phyloP scores from a whole-genome alignment of 2,797 vertebrate genomes.

The Botia kubotai region DNA sequence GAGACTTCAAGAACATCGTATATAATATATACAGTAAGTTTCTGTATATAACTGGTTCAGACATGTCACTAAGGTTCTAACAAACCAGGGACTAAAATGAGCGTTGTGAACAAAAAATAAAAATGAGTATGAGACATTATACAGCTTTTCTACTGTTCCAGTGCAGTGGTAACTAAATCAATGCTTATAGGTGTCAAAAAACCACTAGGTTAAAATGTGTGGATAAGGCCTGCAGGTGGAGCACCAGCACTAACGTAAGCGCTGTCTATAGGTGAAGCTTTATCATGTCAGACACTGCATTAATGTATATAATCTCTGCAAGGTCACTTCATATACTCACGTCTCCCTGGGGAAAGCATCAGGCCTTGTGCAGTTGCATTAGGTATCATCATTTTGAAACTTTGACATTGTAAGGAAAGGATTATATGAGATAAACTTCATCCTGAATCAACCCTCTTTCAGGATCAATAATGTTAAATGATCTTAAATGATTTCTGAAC shows the following conservation, averaged over 20 bases:
- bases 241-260: slow-evolving; percentile 47
- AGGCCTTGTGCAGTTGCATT: neutral
- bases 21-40: no score
- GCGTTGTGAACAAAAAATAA: no score
- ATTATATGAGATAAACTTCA: slow-evolving; percentile 4
- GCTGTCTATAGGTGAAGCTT: neutral
- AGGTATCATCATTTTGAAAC: neutral
- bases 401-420: neutral
- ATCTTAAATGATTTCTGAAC: slow-evolving; percentile 20
- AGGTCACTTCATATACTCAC: neutral
- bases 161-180: neutral
- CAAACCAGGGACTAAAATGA: no score
- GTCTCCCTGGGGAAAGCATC: neutral
- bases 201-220: slow-evolving; percentile 27
- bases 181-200: slow-evolving; percentile 5
- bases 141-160: neutral
- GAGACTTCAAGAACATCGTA: neutral
- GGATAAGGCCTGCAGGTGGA: slow-evolving; percentile 59
- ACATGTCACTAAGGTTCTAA: no score
- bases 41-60: no score
- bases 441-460: slow-evolving; percentile 15
- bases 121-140: neutral
- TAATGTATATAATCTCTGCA: neutral
- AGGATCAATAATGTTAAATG: slow-evolving; percentile 31
- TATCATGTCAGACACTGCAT: neutral